Percentiles rank a stretch among this genome's conserved stretches.
These are phyloP conservation scores for Malachius bipustulatus DNA, from an alignment of 2,888 invertebrate species.

Conservation along the genomic window DNA sequence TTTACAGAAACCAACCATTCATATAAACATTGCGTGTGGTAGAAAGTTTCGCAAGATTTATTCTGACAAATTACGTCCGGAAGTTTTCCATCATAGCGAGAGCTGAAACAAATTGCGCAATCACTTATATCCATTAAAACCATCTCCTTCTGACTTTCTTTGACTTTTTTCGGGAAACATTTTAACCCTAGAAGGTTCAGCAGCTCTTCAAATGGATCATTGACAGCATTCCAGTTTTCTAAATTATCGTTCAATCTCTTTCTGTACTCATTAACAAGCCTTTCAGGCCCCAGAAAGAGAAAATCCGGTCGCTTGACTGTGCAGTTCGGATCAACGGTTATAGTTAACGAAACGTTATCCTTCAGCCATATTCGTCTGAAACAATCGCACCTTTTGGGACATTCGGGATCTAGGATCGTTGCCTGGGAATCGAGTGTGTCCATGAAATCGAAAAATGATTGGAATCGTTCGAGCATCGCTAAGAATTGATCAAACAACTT, in stretches of 20 bases:
- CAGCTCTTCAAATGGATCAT: conserved; percentile 28
- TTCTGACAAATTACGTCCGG: conserved; percentile 35
- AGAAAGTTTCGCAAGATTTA: conserved; percentile 31
- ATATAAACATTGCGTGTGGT: conserved; percentile 35
- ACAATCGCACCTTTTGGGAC: conserved; percentile 29
- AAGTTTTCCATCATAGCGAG: conserved; percentile 30
- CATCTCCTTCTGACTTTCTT: conserved; percentile 11
- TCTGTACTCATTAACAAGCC: conserved; percentile 25
- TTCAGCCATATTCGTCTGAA: conserved; percentile 35
- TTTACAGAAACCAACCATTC: conserved; percentile 32
- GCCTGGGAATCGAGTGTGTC: conserved; percentile 33
- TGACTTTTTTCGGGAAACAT: conserved; percentile 25
- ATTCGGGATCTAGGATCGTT: conserved; percentile 36
- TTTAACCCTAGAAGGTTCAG: conserved; percentile 30
- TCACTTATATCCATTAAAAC: conserved; percentile 27
- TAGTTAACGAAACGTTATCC: conserved; percentile 31
- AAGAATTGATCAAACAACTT: conserved; percentile 28
- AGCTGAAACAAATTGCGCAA: conserved; percentile 36
- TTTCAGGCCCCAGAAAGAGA: conserved; percentile 35
- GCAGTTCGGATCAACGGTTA: conserved; percentile 32
- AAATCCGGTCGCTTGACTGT: conserved; percentile 31
- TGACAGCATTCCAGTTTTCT: conserved; percentile 30
- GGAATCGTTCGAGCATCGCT: conserved; percentile 25
- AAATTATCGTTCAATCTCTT: conserved; percentile 29
- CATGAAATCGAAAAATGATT: conserved; percentile 35